Conservation (phyloP, 2,888 invertebrate species). For the Drosophila flavopinicola region DNA sequence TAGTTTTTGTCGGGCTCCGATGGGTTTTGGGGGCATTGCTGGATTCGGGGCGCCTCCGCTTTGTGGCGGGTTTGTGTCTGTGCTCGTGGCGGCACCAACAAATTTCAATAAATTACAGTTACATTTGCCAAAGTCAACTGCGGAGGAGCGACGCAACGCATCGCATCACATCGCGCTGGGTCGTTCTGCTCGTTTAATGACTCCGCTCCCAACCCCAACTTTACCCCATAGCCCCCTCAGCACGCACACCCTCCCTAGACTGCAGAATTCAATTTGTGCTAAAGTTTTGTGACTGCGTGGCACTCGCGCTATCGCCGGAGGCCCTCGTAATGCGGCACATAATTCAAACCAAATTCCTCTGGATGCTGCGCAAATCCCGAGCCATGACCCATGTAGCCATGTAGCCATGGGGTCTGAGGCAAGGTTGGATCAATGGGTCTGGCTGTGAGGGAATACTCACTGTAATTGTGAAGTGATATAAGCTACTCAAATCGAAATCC, state of each 20-base stretch:
- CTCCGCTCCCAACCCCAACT: constrained; percentile 31
- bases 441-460: neutral
- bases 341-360: constrained; percentile 64
- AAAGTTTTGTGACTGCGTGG: constrained; percentile 71
- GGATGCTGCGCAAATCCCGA: constrained; percentile 8
- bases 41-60: constrained; percentile 25
- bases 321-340: constrained; percentile 69
- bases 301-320: constrained; percentile 42
- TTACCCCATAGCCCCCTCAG: neutral
- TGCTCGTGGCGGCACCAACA: constrained; percentile 60
- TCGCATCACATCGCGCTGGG: constrained; percentile 6
- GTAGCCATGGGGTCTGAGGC: neutral
- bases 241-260: constrained; percentile 19
- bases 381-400: neutral
- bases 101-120: constrained; percentile 79
- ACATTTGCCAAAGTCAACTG: constrained; percentile 71
- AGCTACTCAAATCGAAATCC: neutral
- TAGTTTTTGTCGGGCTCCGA: constrained; percentile 55
- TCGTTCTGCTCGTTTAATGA: constrained; percentile 55
- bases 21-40: constrained; percentile 3
- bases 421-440: constrained; percentile 9
- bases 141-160: constrained; percentile 6
- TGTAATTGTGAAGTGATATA: constrained; percentile 13
- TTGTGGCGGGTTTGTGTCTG: constrained; percentile 63
- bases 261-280: constrained; percentile 76